These are phyloP conservation scores for Apodemus agrarius DNA, from an alignment of 2,797 vertebrate genomes.

Conservation along the genomic window DNA sequence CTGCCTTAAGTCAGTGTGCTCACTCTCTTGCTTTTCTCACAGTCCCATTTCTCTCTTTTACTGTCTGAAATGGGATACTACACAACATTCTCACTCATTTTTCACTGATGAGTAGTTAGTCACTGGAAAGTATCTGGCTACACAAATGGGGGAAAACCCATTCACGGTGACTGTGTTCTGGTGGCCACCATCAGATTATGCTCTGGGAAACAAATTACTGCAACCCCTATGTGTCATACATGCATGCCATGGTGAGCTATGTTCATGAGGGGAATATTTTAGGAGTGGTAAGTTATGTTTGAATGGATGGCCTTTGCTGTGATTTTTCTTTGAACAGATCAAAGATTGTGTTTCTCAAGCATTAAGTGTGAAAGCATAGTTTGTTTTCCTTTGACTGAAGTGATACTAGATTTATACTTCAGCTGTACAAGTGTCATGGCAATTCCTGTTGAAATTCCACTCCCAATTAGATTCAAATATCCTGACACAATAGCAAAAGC, in stretches of 20 bases:
- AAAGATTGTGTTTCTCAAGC: constrained; percentile 21
- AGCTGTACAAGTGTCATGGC: neutral
- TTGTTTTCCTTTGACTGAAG: neutral
- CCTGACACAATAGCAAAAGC: neutral
- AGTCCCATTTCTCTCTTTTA: neutral
- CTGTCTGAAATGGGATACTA: neutral
- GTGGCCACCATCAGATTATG: neutral
- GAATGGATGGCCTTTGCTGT: neutral
- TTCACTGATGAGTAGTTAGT: neutral
- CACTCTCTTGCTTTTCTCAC: neutral
- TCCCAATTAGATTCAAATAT: neutral
- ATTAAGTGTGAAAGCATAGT: neutral
- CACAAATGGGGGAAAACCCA: neutral
- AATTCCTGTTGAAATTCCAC: neutral
- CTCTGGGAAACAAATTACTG: neutral
- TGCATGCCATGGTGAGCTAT: neutral
- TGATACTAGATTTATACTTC: neutral
- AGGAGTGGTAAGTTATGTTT: neutral
- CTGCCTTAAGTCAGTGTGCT: neutral
- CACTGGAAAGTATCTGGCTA: neutral
- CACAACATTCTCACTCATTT: neutral
- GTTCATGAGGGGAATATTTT: neutral
- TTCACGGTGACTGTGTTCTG: neutral
- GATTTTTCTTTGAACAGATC: neutral
- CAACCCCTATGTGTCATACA: neutral